Conservation (phyloP, 2,113 vertebrate species). For the Ornithorhynchus anatinus region DNA sequence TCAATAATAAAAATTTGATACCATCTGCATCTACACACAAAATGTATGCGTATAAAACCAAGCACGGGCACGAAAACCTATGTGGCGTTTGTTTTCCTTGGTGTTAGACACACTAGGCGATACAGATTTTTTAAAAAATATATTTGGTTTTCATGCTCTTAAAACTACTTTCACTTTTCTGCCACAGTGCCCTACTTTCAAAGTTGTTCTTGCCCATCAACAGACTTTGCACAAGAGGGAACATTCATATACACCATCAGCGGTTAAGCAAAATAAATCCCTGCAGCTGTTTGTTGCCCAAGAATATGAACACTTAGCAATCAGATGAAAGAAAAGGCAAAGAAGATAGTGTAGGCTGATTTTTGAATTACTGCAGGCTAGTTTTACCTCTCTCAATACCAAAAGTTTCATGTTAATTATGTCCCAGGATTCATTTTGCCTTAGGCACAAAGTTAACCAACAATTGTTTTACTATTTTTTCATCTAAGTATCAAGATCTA, state of each 20-base stretch:
- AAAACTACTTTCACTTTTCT: not conserved
- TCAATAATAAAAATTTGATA: no score
- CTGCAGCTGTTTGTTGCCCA: constrained; percentile 26
- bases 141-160: constrained; percentile 5
- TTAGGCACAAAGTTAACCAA: constrained; percentile 28
- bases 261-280: constrained; percentile 32
- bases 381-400: constrained; percentile 36
- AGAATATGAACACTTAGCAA: constrained; percentile 37
- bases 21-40: no score
- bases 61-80: no score
- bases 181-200: constrained; percentile 14
- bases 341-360: not conserved
- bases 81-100: no score
- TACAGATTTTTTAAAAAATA: no score
- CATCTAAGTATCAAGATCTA: constrained; percentile 44
- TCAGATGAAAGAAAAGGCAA: constrained; percentile 40
- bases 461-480: constrained; percentile 36
- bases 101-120: no score
- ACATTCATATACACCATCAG: not conserved
- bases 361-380: constrained; percentile 16
- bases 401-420: constrained; percentile 16
- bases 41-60: no score
- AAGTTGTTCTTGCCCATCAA: constrained; percentile 31
- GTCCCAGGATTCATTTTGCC: constrained; percentile 13
- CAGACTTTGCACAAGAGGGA: not conserved